phyloP scores from a whole-genome alignment of 2,888 invertebrate genomes.

The Thera obeliscata region DNA sequence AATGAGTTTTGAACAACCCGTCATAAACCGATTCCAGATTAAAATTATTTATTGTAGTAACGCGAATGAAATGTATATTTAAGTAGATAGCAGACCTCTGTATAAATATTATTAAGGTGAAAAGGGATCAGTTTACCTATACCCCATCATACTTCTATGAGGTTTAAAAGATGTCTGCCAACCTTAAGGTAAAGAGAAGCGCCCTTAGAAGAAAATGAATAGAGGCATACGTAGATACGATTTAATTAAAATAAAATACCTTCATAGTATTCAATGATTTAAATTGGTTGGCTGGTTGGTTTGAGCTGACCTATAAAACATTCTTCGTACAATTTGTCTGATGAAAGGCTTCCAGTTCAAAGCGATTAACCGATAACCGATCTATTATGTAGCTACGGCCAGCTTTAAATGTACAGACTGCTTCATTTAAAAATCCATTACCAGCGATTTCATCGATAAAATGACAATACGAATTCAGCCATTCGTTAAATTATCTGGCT shows the following conservation, averaged over 20 bases:
- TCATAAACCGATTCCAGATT: no score
- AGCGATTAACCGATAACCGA: slow-evolving; percentile 12
- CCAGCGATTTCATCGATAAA: slow-evolving; percentile 30
- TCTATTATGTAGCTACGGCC: slow-evolving; percentile 18
- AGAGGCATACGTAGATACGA: no score
- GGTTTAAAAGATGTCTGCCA: no score
- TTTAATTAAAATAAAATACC: not conserved
- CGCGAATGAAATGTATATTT: no score
- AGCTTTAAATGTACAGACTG: slow-evolving; percentile 8
- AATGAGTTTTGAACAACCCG: no score
- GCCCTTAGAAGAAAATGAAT: no score
- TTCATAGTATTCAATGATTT: not conserved
- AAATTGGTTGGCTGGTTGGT: not conserved
- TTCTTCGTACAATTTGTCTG: not conserved
- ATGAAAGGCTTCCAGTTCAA: slow-evolving; percentile 15
- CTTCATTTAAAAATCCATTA: slow-evolving; percentile 34
- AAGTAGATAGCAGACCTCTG: no score
- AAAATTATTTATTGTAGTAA: no score
- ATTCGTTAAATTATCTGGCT: slow-evolving; percentile 32
- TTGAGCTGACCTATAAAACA: not conserved
- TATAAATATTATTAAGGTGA: no score
- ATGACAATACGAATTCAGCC: slow-evolving; percentile 29
- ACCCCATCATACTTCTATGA: no score
- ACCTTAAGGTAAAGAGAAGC: no score
- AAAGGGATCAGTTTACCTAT: no score